Conservation (phyloP, 2,888 invertebrate genomes). For the Myathropa florea region DNA sequence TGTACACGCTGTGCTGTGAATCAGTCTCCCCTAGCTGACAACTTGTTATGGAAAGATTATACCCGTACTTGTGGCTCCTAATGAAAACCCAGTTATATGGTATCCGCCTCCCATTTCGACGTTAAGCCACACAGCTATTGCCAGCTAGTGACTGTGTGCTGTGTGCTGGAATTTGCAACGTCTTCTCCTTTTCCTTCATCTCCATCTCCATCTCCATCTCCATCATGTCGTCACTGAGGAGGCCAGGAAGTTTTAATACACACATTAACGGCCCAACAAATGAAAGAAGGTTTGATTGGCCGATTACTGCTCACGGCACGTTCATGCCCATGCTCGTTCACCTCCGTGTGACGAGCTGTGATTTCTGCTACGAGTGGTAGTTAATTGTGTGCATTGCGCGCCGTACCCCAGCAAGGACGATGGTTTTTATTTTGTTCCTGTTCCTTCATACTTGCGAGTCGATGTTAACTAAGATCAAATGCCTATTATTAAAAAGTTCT, state of each 20-base stretch:
- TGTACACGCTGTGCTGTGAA: conserved; percentile 43
- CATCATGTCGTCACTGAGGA: background rate
- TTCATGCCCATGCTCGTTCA: conserved; percentile 33
- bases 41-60: conserved; percentile 63
- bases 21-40: conserved; percentile 55
- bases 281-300: conserved; percentile 49
- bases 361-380: conserved; percentile 24
- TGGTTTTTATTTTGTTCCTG: background rate
- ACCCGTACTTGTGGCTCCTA: conserved; percentile 65
- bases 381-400: conserved; percentile 15
- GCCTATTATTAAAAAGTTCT: conserved; percentile 32
- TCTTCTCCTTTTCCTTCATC: conserved; percentile 26
- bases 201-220: background rate
- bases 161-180: conserved; percentile 19
- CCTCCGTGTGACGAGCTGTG: conserved; percentile 39
- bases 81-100: conserved; percentile 74
- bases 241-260: conserved; percentile 43
- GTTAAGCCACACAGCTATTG: conserved; percentile 47
- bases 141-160: conserved; percentile 27
- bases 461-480: conserved; percentile 28
- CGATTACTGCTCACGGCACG: conserved; percentile 40
- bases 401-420: conserved; percentile 17
- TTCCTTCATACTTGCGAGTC: background rate
- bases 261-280: conserved; percentile 49
- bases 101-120: conserved; percentile 73